These are phyloP conservation scores for Ligdia adustata DNA, from an alignment of 2,888 invertebrate genomes.

Conservation along the genomic window DNA sequence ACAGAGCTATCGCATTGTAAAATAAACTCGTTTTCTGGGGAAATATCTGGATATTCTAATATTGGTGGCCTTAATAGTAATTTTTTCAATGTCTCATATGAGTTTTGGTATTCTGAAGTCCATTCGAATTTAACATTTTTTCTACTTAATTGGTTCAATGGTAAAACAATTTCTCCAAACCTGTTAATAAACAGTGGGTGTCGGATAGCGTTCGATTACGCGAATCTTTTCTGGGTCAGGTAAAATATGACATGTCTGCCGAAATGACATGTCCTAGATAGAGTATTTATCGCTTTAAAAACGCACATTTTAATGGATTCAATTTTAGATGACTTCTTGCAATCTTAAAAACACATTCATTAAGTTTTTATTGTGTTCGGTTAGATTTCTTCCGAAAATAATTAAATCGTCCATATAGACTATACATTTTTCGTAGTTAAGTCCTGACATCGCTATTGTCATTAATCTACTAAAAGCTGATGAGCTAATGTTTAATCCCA, in stretches of 20 bases:
- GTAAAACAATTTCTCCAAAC: slow-evolving; percentile 21
- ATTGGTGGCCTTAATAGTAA: slow-evolving; percentile 8
- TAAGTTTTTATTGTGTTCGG: not conserved
- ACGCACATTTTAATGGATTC: not conserved
- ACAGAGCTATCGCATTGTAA: slow-evolving; percentile 18
- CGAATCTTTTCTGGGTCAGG: not conserved
- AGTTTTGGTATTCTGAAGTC: slow-evolving; percentile 9
- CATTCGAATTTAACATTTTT: slow-evolving; percentile 24
- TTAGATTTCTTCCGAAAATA: not conserved
- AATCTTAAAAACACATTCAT: not conserved
- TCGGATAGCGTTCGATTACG: not conserved
- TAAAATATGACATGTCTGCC: too few species aligned
- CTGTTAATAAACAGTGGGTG: not conserved
- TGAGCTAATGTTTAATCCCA: not conserved
- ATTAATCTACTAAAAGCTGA: not conserved
- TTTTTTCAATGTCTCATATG: slow-evolving; percentile 18
- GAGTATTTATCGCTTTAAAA: not conserved
- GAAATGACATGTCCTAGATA: too few species aligned
- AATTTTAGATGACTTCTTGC: not conserved
- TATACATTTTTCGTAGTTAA: slow-evolving; percentile 6
- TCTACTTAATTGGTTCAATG: slow-evolving; percentile 26
- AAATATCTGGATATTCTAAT: slow-evolving; percentile 22
- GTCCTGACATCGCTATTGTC: slow-evolving; percentile 6
- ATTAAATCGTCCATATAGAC: not conserved
- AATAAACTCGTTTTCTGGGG: slow-evolving; percentile 17